Base-by-base conservation (phyloP, 2,113 vertebrate genomes). In the Syngnathus typhle region DNA sequence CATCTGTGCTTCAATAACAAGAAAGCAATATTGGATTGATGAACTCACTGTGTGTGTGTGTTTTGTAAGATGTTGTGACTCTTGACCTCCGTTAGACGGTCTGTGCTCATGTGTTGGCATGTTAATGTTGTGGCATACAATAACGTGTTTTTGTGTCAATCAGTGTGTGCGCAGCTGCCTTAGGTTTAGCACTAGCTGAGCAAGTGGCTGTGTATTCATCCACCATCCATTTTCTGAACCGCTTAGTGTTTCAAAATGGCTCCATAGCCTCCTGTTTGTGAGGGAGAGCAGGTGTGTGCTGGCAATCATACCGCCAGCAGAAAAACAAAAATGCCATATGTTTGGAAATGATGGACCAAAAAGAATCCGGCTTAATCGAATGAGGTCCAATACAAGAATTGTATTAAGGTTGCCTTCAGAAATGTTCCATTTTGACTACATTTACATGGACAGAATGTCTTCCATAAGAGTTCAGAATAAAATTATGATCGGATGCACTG, bases 271-370 rank as follows among this genome's bases (percentile, higher is more conserved):
- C 63, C 69, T 67, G 68, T 76, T 65, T 73, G 27, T 23, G 61
- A 61, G 46, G 43, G 80, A 77, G 84, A 73, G 87, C 84, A 85
- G 80, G 78, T 87, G 82, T 81, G 74, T 46, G 72, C 67, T 64
- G 67, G 75, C 19, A 70, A 64, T 79, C 32, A 64, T 51, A 75
- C 74, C 73, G 67, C 75, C 72, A 85, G 76, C 69, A 70, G 7
- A 73, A 67, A 66, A 64, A 79, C 67, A 68, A 64, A 79, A 67
- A 69, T 76, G 69, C 70, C 11, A 32, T 21, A 63, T 47, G 61
- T 59, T 77, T 71, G 64, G 60, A 77, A 43, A 49, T 47, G 60
- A 68, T 44, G 7, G 64, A 52, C 64, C 49, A 19, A 44, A 51
- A 37, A 36, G 44, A 64, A 49, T 79, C 60, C 60, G 27, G 66